Conservation (phyloP, 1,140 invertebrate genomes). For the Procambarus virginalis region DNA sequence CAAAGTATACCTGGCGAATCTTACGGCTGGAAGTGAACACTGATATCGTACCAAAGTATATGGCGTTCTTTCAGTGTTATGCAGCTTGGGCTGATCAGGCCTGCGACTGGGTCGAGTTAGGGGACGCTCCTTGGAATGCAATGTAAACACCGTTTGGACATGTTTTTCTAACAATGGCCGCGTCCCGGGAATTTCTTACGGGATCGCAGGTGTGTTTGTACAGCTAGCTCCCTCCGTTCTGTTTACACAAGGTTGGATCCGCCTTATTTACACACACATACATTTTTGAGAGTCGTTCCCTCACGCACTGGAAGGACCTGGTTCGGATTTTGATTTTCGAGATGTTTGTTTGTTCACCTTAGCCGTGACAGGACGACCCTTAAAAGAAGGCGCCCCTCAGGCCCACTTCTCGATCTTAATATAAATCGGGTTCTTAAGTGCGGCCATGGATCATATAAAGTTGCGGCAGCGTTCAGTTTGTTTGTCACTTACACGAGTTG, state of each 20-base stretch:
- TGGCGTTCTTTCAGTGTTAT: background rate
- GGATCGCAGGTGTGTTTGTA: constrained; percentile 35
- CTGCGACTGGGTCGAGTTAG: background rate
- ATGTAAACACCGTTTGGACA: constrained; percentile 8
- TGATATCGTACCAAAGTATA: no score
- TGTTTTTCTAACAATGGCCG: constrained; percentile 38
- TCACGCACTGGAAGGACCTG: background rate
- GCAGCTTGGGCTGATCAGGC: background rate
- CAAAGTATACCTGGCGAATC: no score
- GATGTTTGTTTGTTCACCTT: constrained; percentile 22
- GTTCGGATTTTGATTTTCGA: background rate
- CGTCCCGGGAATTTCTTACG: constrained; percentile 31
- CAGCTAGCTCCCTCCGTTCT: constrained; percentile 22
- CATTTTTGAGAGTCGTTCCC: constrained; percentile 17
- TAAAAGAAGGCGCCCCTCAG: background rate
- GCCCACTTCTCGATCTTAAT: background rate
- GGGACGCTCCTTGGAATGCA: background rate
- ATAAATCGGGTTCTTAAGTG: background rate
- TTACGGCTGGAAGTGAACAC: no score
- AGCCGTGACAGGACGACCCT: background rate
- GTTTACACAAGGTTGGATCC: constrained; percentile 18
- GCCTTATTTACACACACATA: constrained; percentile 39
- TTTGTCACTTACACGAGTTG: no score
- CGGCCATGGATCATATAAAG: no score
- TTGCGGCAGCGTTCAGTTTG: no score